Evolutionary conservation across 2,113 vertebrate genomes (phyloP), one percentile per base, ranked within the genome.

Genomic region (Catharus fuscescens): DNA sequence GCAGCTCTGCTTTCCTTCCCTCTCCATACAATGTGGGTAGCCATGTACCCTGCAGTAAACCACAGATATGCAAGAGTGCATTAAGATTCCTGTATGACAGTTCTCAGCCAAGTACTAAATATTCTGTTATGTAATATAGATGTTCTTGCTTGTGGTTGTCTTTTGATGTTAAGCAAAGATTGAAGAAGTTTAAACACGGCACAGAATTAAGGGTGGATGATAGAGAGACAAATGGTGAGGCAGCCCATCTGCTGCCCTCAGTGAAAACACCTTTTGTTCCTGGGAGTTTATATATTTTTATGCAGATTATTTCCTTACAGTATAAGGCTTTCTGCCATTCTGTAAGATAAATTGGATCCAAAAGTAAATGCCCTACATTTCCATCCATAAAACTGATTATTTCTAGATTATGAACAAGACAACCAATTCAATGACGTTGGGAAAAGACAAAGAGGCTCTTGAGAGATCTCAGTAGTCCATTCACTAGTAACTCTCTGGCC

Each of bases 71-170:
- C 81, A 76, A 86, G 67, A 88, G 62, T 80, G 64, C 48, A 82
- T 92, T 95, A 91, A 77, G 92, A 67, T 96, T 94, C 81, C 86
- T 91, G 90, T 82, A 73, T 80, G 71, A 95, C 87, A 88, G 85
- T 87, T 90, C 53, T 94, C 91, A 95, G 85, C 78, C 89, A 95
- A 96, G 62, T 92, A 90, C 85, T 95, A 96, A 93, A 90, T 93
- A 96, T 78, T 95, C 42, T 93, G 59, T 93, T 92, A 93, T 90
- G 91, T 95, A 90, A 90, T 94, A 80, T 90, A 67, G 81, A 92
- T 87, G 74, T 72, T 86, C 90, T 90, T 93, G 74, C 59, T 85
- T 95, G 93, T 90, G 93, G 90, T 47, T 95, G 70, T 53, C 91
- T 82, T 94, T 93, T 95, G 95, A 95, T 87, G 74, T 95, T 77